Evolutionary conservation across 2,888 invertebrate species (phyloP), one percentile per base, ranked within the genome.

Genomic region (Callyntrura sp.): DNA sequence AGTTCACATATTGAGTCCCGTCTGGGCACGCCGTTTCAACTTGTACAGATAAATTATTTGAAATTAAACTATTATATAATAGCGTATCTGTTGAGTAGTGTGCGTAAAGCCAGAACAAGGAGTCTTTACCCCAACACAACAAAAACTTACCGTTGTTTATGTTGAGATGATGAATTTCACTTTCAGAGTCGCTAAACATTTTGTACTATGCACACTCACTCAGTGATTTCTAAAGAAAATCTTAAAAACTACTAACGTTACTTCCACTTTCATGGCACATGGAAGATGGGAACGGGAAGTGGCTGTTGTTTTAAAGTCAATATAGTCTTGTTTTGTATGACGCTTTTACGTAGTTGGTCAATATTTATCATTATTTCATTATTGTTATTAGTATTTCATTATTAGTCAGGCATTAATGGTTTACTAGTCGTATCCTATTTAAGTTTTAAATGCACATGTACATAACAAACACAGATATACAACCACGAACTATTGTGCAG

Each of bases 141-240:
- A 28, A 79, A 35, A 60, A 60, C 88, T 90, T 76, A 90, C 90
- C 90, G 82, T 85, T 90, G 76, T 90, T 90, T n/a, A 90, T 85
- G 43, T 90, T 90, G 0, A 90, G 73, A 2, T 81, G 85, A n/a
- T 70, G 81, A 25, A 70, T 81, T 73, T 89, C 89, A 68, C 89
- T 89, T 25, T 90, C 90, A 14, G 90, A 90, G 57, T 90, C 90
- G 76, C 90, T 90, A 45, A 85, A 85, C 90, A 90, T 90, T 73
- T 85, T 88, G 35, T 20, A 23, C 55, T 78, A 25, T 43, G 28
- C 70, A 45, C 4, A 45, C 0, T n/a, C 4, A 45, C 0, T n/a
- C 35, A 25, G 4, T 45, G 9, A 2, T 43, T 45, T 81, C 0
- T 48, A 25, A 35, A 35, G n/a, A 35, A 20, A 23, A 55, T 20